These are phyloP conservation scores for Tympanoctomys barrerae DNA, from an alignment of 2,797 vertebrate genomes.

Conservation along the genomic window DNA sequence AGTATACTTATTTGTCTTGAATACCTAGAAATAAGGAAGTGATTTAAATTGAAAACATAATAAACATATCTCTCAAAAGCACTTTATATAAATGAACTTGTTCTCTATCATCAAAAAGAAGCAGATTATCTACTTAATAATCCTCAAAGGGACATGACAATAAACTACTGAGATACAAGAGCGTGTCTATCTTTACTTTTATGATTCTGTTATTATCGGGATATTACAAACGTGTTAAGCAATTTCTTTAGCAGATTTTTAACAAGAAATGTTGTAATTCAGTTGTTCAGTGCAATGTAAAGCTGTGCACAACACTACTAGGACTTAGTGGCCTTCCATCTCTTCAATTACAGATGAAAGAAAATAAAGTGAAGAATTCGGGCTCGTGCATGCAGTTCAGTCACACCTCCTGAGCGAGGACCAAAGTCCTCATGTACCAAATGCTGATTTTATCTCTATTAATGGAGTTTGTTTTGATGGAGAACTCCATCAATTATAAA, in stretches of 20 bases:
- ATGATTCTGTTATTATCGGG: background rate
- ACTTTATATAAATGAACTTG: conserved; percentile 56
- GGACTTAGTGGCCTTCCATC: conserved; percentile 3
- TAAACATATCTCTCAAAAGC: background rate
- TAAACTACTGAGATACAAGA: conserved; percentile 6
- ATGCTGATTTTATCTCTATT: conserved; percentile 58
- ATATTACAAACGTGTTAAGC: background rate
- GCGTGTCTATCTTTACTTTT: background rate
- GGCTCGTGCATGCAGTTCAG: background rate
- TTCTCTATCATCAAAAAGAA: conserved; percentile 30
- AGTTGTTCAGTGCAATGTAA: background rate
- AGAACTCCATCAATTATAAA: conserved; percentile 70
- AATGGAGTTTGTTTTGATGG: conserved; percentile 55
- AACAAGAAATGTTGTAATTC: background rate
- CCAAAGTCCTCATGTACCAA: background rate
- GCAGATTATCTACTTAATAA: conserved; percentile 59
- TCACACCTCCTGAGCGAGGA: background rate
- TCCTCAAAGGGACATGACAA: background rate
- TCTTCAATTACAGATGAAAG: conserved; percentile 9
- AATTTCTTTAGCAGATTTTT: background rate
- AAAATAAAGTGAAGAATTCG: conserved; percentile 30
- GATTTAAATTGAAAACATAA: conserved; percentile 53
- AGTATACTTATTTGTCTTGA: conserved; percentile 1
- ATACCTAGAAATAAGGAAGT: conserved; percentile 32
- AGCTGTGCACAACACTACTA: background rate